Base-by-base conservation (phyloP, 1,140 invertebrate species). In the Drosophila quadrilineata region DNA sequence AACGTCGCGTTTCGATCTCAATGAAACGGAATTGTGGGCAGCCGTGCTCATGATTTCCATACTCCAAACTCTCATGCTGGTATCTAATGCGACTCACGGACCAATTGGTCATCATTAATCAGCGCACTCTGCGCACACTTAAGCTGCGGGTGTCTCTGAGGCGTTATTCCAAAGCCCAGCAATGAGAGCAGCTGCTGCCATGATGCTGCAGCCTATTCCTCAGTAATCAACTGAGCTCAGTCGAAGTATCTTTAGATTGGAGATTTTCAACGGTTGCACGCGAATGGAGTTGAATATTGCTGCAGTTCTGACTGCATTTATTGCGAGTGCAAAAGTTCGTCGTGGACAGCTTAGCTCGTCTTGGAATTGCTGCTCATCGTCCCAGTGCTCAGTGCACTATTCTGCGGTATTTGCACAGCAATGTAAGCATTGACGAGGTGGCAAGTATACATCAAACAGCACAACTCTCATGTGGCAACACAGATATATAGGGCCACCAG, bases 231-330 rank as follows among this genome's bases (percentile, higher is more conserved):
- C 16, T 33, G 48, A n/a, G n/a, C n/a, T n/a, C n/a, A n/a, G n/a
- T n/a, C n/a, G n/a, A n/a, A n/a, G n/a, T n/a, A n/a, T n/a, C n/a
- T n/a, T n/a, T n/a, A n/a, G n/a, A n/a, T n/a, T n/a, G n/a, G n/a
- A n/a, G n/a, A n/a, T n/a, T n/a, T n/a, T n/a, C n/a, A n/a, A n/a
- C n/a, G n/a, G n/a, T n/a, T 63, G 59, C n/a, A 70, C 72, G 3
- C 72, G 72, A 9, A 35, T 75, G 66, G 72, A 75, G 10, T 75
- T 75, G 28, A 60, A 65, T 9, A 75, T 75, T 68, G 6, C 57
- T 49, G 0, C 76, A 72, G 29, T 82, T 79, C 10, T 49, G 56
- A 33, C 10, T 75, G n/a, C 52, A 75, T 1, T 38, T 56, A 8
- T 3, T 65, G n/a, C 26, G 17, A 8, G 19, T 43, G 0, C 10